Evolutionary conservation across 2,888 invertebrate genomes (phyloP), one percentile per base, ranked within the genome.

Genomic region (Dioctria rufipes): DNA sequence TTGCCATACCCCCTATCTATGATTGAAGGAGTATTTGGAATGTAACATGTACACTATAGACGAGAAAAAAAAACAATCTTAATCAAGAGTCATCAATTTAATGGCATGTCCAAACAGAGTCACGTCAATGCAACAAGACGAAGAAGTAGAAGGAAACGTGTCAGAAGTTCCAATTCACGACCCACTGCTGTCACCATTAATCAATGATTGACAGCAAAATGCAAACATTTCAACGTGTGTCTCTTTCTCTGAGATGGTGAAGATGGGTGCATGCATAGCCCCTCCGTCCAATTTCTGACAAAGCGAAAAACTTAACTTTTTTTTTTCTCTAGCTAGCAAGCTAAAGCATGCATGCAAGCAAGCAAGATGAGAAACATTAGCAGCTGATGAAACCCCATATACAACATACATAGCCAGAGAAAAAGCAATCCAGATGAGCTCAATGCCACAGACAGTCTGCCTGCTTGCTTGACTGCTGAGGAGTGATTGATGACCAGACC

Each of bases 181-280:
- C 39, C 66, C n/a, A 60, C 40, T 13, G 5, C 25, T 40, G 51
- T 78, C 78, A 37, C 51, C 65, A 65, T 78, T 40, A 78, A 78
- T 78, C 78, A 78, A 78, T 65, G 65, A 54, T 65, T 78, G 63
- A 65, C 63, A 63, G 42, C 65, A n/a, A 39, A 78, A 78, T 78
- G 78, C 78, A 78, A 78, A 78, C 65, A 78, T 78, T 78, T 78
- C 65, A 65, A 49, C 6, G 4, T 65, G 51, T 78, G 49, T 37
- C 65, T 46, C 11, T 25, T 25, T 25, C 25, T 25, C 2, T 25
- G 25, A 25, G 25, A 25, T 25, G 25, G 25, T 25, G 25, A 25
- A 25, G 25, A 39, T 43, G 43, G 42, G 60, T 39, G 25, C 25
- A n/a, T 9, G 43, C 42, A 25, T 58, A n/a, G 39, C 43, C 43